Evolutionary conservation across 2,888 invertebrate species (phyloP).

Genomic region (Andrena bicolor): DNA sequence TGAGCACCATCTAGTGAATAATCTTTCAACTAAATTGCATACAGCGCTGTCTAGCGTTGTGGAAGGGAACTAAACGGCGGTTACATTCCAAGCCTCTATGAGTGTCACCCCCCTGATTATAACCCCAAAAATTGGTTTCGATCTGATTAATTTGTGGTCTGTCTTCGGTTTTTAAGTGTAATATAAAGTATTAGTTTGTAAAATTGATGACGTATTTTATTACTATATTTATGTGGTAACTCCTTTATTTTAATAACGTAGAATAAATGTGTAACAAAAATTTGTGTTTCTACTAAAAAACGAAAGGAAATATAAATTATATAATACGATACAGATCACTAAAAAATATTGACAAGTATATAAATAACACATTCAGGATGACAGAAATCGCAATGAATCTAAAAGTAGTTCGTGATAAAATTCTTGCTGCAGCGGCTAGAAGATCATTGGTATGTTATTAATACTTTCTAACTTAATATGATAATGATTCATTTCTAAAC

Average conservation of each 20-base stretch:
- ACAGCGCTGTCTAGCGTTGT: too few species aligned
- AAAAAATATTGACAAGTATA: not conserved
- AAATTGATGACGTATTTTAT: too few species aligned
- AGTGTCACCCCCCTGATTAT: too few species aligned
- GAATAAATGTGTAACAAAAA: not conserved
- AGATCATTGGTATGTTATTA: conserved; percentile 72
- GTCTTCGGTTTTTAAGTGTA: too few species aligned
- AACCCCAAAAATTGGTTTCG: too few species aligned
- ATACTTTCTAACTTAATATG: conserved; percentile 6
- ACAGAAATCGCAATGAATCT: conserved; percentile 76
- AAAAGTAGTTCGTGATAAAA: conserved; percentile 75
- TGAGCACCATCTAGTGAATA: too few species aligned
- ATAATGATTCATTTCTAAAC: not conserved
- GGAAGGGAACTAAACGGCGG: too few species aligned
- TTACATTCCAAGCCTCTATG: too few species aligned
- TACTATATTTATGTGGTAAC: too few species aligned
- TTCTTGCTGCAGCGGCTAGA: conserved; percentile 73
- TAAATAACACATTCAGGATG: conserved; percentile 67
- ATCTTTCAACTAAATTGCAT: too few species aligned
- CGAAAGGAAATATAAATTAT: not conserved
- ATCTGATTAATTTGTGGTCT: too few species aligned
- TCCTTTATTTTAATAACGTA: not conserved
- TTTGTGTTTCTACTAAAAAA: not conserved
- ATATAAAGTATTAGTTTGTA: too few species aligned
- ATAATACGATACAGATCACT: not conserved